These are phyloP conservation scores for Abrostola triplasia DNA, from an alignment of 2,888 invertebrate species.

Conservation along the genomic window DNA sequence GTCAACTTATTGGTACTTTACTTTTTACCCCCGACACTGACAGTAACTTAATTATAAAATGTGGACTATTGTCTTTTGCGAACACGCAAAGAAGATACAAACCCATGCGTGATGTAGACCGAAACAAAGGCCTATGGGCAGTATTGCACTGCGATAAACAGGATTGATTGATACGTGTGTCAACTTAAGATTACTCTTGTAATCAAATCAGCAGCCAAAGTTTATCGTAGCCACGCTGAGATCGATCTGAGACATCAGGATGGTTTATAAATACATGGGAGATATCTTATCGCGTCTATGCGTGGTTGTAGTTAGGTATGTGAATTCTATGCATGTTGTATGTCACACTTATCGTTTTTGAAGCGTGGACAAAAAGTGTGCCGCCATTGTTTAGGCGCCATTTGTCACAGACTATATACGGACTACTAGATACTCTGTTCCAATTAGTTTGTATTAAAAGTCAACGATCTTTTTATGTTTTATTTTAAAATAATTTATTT, in stretches of 20 bases:
- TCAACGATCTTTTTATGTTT: no score
- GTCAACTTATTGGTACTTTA: no score
- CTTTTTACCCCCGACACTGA: no score
- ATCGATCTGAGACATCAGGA: slow-evolving; percentile 4
- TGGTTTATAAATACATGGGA: not conserved
- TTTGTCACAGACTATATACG: no score
- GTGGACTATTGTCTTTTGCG: no score
- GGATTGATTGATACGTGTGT: slow-evolving; percentile 2
- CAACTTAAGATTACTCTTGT: slow-evolving; percentile 4
- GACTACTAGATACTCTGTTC: no score
- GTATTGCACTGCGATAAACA: not conserved
- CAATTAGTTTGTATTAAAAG: no score
- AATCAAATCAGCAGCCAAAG: slow-evolving; percentile 4
- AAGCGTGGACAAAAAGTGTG: slow-evolving; percentile 33
- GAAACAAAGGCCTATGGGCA: not conserved
- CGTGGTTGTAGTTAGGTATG: not conserved
- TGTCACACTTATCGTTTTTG: slow-evolving; percentile 32
- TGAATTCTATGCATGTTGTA: slow-evolving; percentile 3
- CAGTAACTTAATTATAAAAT: no score
- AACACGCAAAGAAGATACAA: no score
- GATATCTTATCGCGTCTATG: not conserved
- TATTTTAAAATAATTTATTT: no score
- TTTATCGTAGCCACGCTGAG: slow-evolving; percentile 2
- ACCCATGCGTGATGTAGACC: no score
- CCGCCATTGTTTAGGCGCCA: slow-evolving; percentile 38